Evolutionary conservation across 2,797 vertebrate genomes (phyloP), one percentile per base, ranked within the genome.

Genomic region (Hemitrygon akajei): DNA sequence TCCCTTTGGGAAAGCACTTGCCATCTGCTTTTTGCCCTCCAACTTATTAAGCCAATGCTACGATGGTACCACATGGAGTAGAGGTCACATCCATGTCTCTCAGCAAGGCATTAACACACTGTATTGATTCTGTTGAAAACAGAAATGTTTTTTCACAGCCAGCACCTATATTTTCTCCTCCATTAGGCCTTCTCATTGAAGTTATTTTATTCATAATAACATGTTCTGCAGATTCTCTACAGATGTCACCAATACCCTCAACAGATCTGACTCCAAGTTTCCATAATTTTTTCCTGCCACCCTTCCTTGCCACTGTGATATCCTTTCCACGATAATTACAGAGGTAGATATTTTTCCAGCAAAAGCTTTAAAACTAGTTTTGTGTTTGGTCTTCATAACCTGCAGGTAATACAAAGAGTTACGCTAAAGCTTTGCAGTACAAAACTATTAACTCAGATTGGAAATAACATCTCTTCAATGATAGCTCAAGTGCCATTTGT

Each of bases 151-250:
- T 71, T 71, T 47, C 25, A 91, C 22, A 40, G 20, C 18, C 89
- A 25, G 30, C 12, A 34, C 71, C 34, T 69, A 34, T 22, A 25
- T 40, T 91, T 58, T 37, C 69, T 71, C 9, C n/a, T 25, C 89
- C 25, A 9, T 69, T 91, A 73, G 71, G 34, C 10, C 66, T 91
- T 34, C 40, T 91, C 20, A 40, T n/a, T 66, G 63, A 71, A 22
- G 34, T 66, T 71, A 14, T 73, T 91, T 40, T 25, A 71, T 71
- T 91, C 22, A 69, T 69, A 47, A 91, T 66, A 69, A 34, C 60
- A 47, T 71, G 34, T 71, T 73, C n/a, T 14, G 69, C 89, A 91
- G 89, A 91, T 91, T 91, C 89, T n/a, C 89, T 63, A 71, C 66
- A 91, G 63, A 91, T 71, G 63, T 69, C 63, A 34, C 16, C 60